Conservation (phyloP, 2,797 vertebrate genomes). For the Argyrosomus regius region DNA sequence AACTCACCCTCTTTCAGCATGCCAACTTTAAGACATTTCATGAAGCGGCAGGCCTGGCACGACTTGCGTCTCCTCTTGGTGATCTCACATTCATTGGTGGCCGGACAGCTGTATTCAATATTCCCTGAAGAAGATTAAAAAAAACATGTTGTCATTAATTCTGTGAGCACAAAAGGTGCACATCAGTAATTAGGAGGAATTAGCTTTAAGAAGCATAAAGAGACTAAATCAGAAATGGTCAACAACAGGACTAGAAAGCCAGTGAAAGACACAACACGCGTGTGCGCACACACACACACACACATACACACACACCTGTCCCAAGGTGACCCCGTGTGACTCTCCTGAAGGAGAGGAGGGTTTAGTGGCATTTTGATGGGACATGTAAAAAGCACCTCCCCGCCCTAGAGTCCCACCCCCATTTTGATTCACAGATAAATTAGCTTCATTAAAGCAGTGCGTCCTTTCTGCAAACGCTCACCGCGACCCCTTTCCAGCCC, state of each 20-base stretch:
- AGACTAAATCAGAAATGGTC: constrained; percentile 27
- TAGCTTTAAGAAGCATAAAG: constrained; percentile 7
- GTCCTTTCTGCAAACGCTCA: constrained; percentile 63
- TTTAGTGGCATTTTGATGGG: constrained; percentile 82
- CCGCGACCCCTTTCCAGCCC: constrained; percentile 62
- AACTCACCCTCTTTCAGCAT: constrained; percentile 98
- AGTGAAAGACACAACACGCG: background rate
- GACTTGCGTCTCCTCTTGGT: constrained; percentile 99
- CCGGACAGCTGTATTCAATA: constrained; percentile 99
- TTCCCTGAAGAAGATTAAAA: constrained; percentile 87
- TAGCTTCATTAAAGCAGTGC: constrained; percentile 79
- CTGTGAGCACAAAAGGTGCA: constrained; percentile 10
- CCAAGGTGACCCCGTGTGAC: constrained; percentile 79
- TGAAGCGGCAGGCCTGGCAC: constrained; percentile 99
- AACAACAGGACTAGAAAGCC: constrained; percentile 28
- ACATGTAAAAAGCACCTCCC: constrained; percentile 71
- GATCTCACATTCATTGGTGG: constrained; percentile 99
- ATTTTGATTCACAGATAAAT: constrained; percentile 81
- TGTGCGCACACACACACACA: background rate
- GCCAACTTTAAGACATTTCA: constrained; percentile 99
- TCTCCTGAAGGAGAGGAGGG: constrained; percentile 73
- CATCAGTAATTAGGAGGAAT: constrained; percentile 23
- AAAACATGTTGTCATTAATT: constrained; percentile 28
- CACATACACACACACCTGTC: constrained; percentile 57
- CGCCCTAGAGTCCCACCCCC: constrained; percentile 64